Evolutionary conservation across 2,888 invertebrate genomes (phyloP).

Genomic region (Strigamia maritima): DNA sequence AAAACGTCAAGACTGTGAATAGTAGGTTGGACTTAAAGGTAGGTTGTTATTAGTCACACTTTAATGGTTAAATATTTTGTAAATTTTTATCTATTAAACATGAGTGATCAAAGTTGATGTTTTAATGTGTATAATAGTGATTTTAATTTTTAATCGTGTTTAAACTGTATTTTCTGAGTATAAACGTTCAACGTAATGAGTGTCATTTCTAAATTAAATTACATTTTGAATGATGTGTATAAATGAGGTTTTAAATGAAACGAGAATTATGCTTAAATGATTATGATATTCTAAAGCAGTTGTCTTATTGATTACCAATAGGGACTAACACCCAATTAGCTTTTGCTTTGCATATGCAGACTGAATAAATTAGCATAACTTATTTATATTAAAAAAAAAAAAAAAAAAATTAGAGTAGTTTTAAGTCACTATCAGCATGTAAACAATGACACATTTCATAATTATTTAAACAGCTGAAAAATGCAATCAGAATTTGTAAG

Average conservation of each 20-base stretch:
- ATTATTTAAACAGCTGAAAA: no score
- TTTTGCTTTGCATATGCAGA: not conserved
- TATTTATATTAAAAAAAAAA: not conserved
- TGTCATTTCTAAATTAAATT: not conserved
- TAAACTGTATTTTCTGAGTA: not conserved
- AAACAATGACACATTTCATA: not conserved
- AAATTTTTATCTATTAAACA: not conserved
- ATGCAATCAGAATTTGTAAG: not conserved
- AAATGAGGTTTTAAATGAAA: not conserved
- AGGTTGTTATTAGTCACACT: no score
- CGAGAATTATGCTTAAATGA: not conserved
- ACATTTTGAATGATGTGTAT: not conserved
- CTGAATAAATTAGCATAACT: not conserved
- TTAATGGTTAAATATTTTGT: not conserved
- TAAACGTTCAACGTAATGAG: not conserved
- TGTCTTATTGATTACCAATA: not conserved
- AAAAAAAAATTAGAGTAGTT: no score
- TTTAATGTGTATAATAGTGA: not conserved
- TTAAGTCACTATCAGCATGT: no score
- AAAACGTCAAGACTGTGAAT: not conserved
- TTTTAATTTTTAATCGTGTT: not conserved
- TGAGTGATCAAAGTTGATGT: not conserved
- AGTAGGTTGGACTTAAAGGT: no score
- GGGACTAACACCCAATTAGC: not conserved
- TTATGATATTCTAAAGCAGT: not conserved